These are phyloP conservation scores for Agrotis ipsilon DNA, from an alignment of 2,888 invertebrate species.

Conservation along the genomic window DNA sequence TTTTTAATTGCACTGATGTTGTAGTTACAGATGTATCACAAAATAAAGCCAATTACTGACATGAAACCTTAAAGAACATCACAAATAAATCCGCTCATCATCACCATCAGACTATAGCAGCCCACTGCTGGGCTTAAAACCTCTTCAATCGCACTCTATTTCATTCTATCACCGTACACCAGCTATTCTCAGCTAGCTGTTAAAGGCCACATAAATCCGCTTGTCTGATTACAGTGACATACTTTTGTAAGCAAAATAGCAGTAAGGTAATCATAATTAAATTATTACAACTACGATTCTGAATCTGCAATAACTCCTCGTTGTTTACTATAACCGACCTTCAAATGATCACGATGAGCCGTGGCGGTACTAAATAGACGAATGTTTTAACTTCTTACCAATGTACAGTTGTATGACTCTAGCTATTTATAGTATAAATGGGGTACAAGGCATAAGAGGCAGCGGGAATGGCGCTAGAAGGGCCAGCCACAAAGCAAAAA, in stretches of 20 bases:
- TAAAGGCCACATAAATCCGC: neutral
- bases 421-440: constrained; percentile 35
- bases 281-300: neutral
- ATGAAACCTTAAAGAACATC: too few species aligned
- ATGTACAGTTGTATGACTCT: constrained; percentile 52
- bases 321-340: constrained; percentile 31
- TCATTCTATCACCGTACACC: too few species aligned
- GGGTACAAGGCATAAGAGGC: constrained; percentile 10
- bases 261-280: neutral
- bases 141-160: too few species aligned
- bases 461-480: constrained; percentile 6
- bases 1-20: too few species aligned
- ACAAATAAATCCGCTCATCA: too few species aligned
- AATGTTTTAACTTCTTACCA: constrained; percentile 41
- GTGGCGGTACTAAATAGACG: constrained; percentile 33
- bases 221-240: neutral
- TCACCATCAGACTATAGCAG: too few species aligned
- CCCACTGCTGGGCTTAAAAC: too few species aligned
- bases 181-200: neutral
- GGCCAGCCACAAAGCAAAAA: neutral
- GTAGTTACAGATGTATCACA: too few species aligned
- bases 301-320: constrained; percentile 19
- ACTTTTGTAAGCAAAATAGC: neutral
- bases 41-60: too few species aligned
- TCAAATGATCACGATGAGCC: constrained; percentile 27